phyloP scores from a whole-genome alignment of 1,140 invertebrate genomes.

The Temnothorax nylanderi region DNA sequence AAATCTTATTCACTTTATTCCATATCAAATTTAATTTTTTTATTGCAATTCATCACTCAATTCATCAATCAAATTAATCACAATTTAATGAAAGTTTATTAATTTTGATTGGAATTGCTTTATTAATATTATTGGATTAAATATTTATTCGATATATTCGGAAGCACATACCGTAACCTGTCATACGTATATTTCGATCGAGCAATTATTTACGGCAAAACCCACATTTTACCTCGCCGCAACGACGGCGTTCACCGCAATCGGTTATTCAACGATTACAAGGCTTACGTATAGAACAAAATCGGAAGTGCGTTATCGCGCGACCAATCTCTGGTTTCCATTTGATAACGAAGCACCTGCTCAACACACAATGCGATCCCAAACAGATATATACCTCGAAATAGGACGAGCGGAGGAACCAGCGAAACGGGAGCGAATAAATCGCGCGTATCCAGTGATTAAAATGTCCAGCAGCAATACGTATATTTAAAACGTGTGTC shows the following conservation, averaged over 20 bases:
- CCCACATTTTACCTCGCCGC: not conserved
- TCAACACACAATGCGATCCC: constrained; percentile 6
- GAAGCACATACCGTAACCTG: not conserved
- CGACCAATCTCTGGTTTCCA: constrained; percentile 8
- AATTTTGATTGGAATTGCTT: not conserved
- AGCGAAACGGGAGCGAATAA: constrained; percentile 6
- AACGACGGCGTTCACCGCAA: not conserved
- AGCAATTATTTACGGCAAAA: constrained; percentile 21
- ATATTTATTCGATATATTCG: constrained; percentile 3
- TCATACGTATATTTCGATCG: not conserved
- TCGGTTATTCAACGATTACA: constrained; percentile 37
- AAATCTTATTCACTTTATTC: not conserved
- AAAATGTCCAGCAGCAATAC: not conserved
- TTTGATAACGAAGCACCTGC: constrained; percentile 31
- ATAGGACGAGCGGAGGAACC: not conserved
- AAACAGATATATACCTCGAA: constrained; percentile 9
- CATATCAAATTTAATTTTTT: not conserved
- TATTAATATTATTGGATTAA: not conserved
- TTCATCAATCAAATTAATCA: not conserved
- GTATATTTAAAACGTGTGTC: not conserved
- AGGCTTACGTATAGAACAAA: not conserved
- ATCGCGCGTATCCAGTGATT: not conserved
- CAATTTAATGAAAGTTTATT: not conserved
- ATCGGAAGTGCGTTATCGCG: constrained; percentile 32
- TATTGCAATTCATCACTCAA: not conserved